Base-by-base conservation (phyloP, 2,797 vertebrate species). In the Epinephelus malabaricus region DNA sequence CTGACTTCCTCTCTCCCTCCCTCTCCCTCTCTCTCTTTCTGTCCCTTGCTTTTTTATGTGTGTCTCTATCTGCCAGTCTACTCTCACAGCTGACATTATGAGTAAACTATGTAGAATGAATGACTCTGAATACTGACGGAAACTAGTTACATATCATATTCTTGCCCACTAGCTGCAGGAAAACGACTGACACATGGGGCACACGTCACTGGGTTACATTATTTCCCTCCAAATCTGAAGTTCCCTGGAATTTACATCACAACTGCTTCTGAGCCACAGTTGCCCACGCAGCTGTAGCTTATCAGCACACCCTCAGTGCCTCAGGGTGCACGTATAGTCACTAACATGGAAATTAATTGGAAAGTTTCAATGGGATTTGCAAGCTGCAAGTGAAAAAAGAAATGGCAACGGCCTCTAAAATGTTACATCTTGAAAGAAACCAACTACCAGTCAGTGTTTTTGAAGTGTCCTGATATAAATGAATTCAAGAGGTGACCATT, bases 191-290 rank as follows among this genome's bases (percentile, higher is more conserved):
- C 65, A 54, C 38, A 49, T 46, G 49, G 47, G 38, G 58, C 49
- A 21, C 6, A 66, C 45, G 18, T 81, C 54, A 78, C 81, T 27
- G 6, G 25, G 27, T 71, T 53, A 62, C 30, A 34, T 73, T 15
- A 69, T 75, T 89, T 87, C 71, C 86, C 76, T 83, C 82, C 54
- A 80, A 89, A 88, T 79, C 49, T 58, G 13, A 71, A 30, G 50
- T 76, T 81, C 8, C 3, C 11, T 75, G 80, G 78, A 78, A 83
- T 68, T 73, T 9, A 23, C 45, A n/a, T 58, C 55, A 56, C 88
- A 84, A 69, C 73, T 88, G 90, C 67, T 49, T 53, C 70, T 58
- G 53, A 43, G 46, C 47, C 61, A 30, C 74, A 86, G 81, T 62
- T 87, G 80, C 25, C 64, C 3, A 12, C 47, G 62, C 85, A 89